Percentiles rank a stretch among this genome's conserved stretches.
phyloP scores from a whole-genome alignment of 2,113 vertebrate species.

The Macquaria australasica region DNA sequence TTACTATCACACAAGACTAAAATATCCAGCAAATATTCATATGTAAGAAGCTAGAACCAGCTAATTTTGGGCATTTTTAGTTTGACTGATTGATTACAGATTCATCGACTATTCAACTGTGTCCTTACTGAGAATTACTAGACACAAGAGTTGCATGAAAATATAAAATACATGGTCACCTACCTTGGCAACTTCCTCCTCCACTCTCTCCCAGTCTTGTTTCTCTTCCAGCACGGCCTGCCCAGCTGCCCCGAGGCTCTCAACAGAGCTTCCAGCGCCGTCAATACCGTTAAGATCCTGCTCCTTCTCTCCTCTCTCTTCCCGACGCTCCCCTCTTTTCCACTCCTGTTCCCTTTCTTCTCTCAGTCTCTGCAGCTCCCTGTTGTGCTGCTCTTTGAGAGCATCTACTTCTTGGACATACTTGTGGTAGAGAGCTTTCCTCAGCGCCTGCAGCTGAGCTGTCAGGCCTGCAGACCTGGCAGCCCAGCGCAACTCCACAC shows the following conservation, averaged over 20 bases:
- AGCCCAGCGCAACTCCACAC: slow-evolving; percentile 33
- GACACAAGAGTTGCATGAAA: background rate
- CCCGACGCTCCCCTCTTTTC: slow-evolving; percentile 31
- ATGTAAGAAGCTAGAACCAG: background rate
- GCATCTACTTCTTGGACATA: slow-evolving; percentile 77
- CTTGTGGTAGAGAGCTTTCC: slow-evolving; percentile 77
- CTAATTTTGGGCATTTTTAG: background rate
- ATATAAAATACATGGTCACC: background rate
- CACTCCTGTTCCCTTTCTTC: slow-evolving; percentile 48
- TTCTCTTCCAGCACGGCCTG: slow-evolving; percentile 76
- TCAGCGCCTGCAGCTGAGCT: slow-evolving; percentile 79
- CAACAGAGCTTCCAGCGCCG: slow-evolving; percentile 46
- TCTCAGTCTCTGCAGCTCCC: slow-evolving; percentile 69
- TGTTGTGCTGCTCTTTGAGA: slow-evolving; percentile 81
- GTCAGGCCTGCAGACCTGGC: slow-evolving; percentile 65
- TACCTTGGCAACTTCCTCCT: slow-evolving; percentile 96
- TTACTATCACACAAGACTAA: background rate
- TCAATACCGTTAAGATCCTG: slow-evolving; percentile 50
- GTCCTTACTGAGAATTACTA: background rate
- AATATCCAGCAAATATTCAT: background rate
- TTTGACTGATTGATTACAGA: background rate
- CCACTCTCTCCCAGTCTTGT: slow-evolving; percentile 87
- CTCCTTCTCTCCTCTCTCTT: slow-evolving; percentile 37
- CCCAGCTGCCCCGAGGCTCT: slow-evolving; percentile 67
- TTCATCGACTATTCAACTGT: background rate